Evolutionary conservation across 2,113 vertebrate genomes (phyloP), one percentile per base, ranked within the genome.

Genomic region (Nothobranchius furzeri): DNA sequence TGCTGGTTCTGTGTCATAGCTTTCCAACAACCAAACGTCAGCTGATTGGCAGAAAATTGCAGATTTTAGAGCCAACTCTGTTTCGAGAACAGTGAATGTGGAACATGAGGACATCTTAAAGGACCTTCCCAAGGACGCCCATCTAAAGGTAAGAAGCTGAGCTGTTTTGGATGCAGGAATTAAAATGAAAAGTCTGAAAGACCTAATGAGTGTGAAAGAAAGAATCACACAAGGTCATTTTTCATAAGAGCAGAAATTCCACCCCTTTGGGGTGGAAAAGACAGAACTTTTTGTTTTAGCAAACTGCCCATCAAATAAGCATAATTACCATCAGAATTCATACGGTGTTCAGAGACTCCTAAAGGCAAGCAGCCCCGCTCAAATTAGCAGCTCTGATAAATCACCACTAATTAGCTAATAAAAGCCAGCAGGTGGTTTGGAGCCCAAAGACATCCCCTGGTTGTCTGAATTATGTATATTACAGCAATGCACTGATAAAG

Each of bases 371-470:
- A 84, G 90, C 90, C 92, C 91, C 89, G 91, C 92, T 95, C 93
- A 95, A 96, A 97, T 96, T 94, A 96, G 94, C 92, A 94, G 93
- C 92, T 93, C 92, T 92, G 94, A 96, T 96, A 97, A 96, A 96
- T 95, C 95, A 96, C 93, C 94, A 95, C 96, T 97, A 96, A 97
- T 97, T 98, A 96, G 93, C 92, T 97, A 96, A 96, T 96, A 95
- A 95, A 96, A 95, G 93, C 93, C 92, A 97, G 95, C 95, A 98
- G 95, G 95, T 96, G 94, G 93, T 95, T 98, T 85, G 84, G 89
- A 93, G 95, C 94, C 93, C 93, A 93, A 92, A 96, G 95, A 95
- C 91, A 94, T 94, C 95, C 95, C 93, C 93, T 90, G 78, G 92
- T 95, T 94, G 90, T 92, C 94, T 97, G 95, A 97, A 98, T 98